These are phyloP conservation scores for Ceyx erithaca DNA, from an alignment of 2,797 vertebrate genomes.

Conservation along the genomic window DNA sequence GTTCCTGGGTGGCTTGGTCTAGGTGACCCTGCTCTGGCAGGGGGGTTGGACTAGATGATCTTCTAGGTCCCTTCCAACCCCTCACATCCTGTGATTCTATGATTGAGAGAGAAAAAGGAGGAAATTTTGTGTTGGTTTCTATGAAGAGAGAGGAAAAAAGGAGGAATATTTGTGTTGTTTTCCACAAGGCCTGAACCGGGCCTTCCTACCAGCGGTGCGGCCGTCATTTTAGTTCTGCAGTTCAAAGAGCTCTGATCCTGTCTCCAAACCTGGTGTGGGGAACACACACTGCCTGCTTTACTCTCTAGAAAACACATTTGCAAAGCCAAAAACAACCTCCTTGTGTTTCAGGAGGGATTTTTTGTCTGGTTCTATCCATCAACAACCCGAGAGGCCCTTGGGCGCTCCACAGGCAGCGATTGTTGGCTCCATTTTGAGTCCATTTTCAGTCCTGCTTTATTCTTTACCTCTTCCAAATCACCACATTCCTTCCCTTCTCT, in stretches of 20 bases:
- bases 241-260: conserved; percentile 10
- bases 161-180: not conserved
- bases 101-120: too few species aligned
- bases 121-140: too few species aligned
- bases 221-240: not conserved
- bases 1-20: too few species aligned
- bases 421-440: not conserved
- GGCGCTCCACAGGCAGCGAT: not conserved
- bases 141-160: not conserved
- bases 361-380: conserved; percentile 44
- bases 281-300: not conserved
- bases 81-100: too few species aligned
- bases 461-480: not conserved
- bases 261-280: not conserved
- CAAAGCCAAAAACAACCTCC: not conserved
- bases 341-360: not conserved
- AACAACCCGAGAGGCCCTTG: not conserved
- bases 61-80: too few species aligned
- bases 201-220: not conserved
- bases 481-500: not conserved
- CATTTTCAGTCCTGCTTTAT: not conserved
- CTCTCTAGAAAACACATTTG: not conserved
- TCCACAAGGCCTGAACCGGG: not conserved
- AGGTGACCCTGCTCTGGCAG: too few species aligned
- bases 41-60: too few species aligned